A percentile compares a stretch with the other conserved stretches of the same genome.
Evolutionary conservation across 1,140 invertebrate species (phyloP).

Genomic region (Cardiocondyla obscurior): DNA sequence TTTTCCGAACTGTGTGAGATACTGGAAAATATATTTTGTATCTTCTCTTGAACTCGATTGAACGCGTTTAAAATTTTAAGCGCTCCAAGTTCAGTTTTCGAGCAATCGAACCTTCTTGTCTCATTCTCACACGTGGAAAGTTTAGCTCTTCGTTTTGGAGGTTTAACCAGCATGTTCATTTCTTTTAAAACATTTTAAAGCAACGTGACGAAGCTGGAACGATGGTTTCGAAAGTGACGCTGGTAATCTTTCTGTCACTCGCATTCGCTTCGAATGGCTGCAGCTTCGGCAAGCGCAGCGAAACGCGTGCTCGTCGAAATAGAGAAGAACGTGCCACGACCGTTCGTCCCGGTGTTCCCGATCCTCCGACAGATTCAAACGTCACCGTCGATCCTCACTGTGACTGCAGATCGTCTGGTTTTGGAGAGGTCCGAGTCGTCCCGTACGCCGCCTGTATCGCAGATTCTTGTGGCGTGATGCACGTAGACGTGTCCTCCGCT

Average conservation of each 20-base stretch:
- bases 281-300: neutral
- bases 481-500: conserved; percentile 73
- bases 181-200: neutral
- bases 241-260: neutral
- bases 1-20: no score
- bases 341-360: neutral
- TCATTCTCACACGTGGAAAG: no score
- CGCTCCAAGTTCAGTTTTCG: neutral
- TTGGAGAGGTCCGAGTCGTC: conserved; percentile 73
- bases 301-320: neutral
- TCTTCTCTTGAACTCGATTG: no score
- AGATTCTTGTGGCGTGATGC: neutral
- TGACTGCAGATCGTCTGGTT: conserved; percentile 60
- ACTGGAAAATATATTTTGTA: no score
- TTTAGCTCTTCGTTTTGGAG: neutral
- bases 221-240: neutral
- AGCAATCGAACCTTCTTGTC: neutral
- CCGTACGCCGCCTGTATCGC: conserved; percentile 45
- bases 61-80: neutral
- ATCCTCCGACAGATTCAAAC: conserved; percentile 14
- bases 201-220: neutral
- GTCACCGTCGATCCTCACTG: conserved; percentile 57
- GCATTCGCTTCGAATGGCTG: neutral
- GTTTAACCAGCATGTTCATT: neutral
- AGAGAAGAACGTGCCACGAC: neutral